Evolutionary conservation across 2,888 invertebrate genomes (phyloP).

Genomic region (Cephus rjabovi): DNA sequence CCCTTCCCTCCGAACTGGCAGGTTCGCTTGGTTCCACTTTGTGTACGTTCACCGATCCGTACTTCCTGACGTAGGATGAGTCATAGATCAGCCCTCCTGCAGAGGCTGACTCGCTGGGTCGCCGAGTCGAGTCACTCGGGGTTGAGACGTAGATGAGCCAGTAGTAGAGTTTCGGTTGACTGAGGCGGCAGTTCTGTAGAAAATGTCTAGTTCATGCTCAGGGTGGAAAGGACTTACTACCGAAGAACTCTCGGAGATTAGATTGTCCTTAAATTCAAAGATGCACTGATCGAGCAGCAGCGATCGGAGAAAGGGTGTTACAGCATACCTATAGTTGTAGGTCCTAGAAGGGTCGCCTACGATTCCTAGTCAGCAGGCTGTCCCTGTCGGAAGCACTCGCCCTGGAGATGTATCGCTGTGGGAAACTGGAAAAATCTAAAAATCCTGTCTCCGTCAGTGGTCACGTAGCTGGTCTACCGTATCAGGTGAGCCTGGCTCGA

Average conservation of each 20-base stretch:
- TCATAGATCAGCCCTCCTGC: slow-evolving; percentile 52
- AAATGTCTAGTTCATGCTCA: background rate
- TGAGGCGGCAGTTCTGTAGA: background rate
- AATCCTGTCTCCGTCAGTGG: background rate
- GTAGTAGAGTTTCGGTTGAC: background rate
- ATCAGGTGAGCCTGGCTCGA: background rate
- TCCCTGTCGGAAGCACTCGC: background rate
- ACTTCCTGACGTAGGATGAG: slow-evolving; percentile 50
- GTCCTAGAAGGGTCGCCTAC: too few species aligned
- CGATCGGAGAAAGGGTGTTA: too few species aligned
- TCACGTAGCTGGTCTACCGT: background rate
- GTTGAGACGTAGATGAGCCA: background rate
- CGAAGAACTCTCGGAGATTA: background rate
- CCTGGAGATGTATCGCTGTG: background rate
- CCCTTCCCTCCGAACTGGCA: background rate
- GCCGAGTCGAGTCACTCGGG: background rate
- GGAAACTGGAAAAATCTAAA: background rate
- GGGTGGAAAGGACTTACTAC: background rate
- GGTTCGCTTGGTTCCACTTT: slow-evolving; percentile 30
- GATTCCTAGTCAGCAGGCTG: background rate
- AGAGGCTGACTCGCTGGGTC: background rate
- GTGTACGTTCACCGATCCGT: slow-evolving; percentile 42
- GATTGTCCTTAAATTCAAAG: background rate
- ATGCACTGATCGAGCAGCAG: background rate
- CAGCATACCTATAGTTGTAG: too few species aligned